These are phyloP conservation scores for Camponotus fellah DNA, from an alignment of 2,888 invertebrate genomes.

Conservation along the genomic window DNA sequence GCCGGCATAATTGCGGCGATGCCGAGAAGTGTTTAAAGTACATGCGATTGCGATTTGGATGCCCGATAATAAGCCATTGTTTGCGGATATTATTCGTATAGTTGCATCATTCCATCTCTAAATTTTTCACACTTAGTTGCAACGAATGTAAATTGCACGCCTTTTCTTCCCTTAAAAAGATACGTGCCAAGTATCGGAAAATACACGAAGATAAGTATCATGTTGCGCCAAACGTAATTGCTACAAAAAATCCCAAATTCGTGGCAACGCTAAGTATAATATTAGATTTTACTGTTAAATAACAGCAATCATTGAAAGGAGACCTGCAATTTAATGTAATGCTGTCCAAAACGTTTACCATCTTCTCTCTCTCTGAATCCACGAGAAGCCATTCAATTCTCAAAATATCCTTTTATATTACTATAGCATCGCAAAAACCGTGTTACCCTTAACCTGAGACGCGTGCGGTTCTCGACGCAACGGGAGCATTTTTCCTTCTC, in stretches of 20 bases:
- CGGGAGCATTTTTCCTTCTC: slow-evolving; percentile 32
- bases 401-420: slow-evolving; percentile 2
- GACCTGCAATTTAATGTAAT: background rate
- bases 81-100: slow-evolving; percentile 46
- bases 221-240: background rate
- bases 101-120: slow-evolving; percentile 37
- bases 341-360: background rate
- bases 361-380: background rate
- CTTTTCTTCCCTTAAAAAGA: slow-evolving; percentile 4
- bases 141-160: slow-evolving; percentile 35
- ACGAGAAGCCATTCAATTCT: background rate
- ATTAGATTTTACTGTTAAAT: background rate
- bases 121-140: slow-evolving; percentile 45
- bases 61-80: slow-evolving; percentile 53
- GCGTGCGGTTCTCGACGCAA: background rate
- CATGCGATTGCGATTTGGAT: slow-evolving; percentile 51
- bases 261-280: background rate
- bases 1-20: slow-evolving; percentile 38
- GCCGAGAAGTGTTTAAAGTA: slow-evolving; percentile 48
- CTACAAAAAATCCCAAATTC: background rate
- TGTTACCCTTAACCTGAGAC: slow-evolving; percentile 26
- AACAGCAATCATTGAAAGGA: background rate
- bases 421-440: slow-evolving; percentile 17
- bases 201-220: slow-evolving; percentile 12
- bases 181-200: slow-evolving; percentile 9